Conservation (phyloP, 2,113 vertebrate species). For the Thalassoma bifasciatum region DNA sequence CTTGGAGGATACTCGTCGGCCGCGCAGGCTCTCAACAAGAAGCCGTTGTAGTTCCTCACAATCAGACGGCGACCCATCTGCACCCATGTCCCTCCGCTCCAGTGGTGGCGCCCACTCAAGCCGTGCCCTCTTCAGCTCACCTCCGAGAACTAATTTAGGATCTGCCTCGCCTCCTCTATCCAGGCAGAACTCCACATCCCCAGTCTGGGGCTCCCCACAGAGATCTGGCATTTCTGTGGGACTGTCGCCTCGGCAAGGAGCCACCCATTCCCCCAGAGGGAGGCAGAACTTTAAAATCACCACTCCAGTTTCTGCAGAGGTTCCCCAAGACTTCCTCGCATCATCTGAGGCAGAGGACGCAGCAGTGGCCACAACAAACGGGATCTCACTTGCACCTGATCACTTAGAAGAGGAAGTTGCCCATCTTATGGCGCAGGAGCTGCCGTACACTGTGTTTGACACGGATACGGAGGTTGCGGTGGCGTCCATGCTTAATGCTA, state of each 20-base stretch:
- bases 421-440: constrained; percentile 77
- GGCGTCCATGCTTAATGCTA: constrained; percentile 86
- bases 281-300: constrained; percentile 74
- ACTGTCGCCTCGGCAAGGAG: constrained; percentile 74
- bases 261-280: constrained; percentile 66
- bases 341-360: constrained; percentile 80
- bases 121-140: constrained; percentile 72
- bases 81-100: constrained; percentile 80
- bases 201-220: constrained; percentile 78
- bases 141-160: constrained; percentile 63
- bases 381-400: constrained; percentile 68
- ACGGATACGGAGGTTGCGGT: constrained; percentile 83
- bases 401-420: constrained; percentile 75
- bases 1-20: constrained; percentile 85
- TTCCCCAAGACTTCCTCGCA: constrained; percentile 79
- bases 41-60: constrained; percentile 82
- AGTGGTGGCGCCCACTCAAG: constrained; percentile 65
- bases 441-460: constrained; percentile 79
- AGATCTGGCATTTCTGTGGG: constrained; percentile 79
- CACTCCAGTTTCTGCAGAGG: constrained; percentile 76
- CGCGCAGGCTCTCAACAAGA: constrained; percentile 81
- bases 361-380: constrained; percentile 71
- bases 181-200: constrained; percentile 62
- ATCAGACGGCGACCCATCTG: constrained; percentile 67
- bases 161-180: constrained; percentile 74